phyloP scores from a whole-genome alignment of 2,113 vertebrate species.

The Lepus europaeus region DNA sequence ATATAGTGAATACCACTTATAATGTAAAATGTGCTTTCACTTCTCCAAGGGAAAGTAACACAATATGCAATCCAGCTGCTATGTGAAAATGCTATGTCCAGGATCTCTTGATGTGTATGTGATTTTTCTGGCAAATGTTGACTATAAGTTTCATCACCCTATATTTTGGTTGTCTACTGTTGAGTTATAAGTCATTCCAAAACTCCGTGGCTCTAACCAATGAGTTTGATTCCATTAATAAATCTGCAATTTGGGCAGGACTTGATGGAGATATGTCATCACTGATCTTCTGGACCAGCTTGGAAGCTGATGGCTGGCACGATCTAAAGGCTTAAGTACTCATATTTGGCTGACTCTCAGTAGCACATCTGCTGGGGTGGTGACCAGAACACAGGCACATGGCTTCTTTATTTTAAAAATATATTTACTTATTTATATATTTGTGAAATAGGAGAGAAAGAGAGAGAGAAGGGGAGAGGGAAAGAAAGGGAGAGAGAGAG shows the following conservation, averaged over 20 bases:
- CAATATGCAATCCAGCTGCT: slow-evolving; percentile 36
- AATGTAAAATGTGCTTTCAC: not conserved
- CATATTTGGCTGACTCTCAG: not conserved
- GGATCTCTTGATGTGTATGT: not conserved
- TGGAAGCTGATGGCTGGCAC: not conserved
- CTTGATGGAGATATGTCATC: not conserved
- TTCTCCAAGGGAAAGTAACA: not conserved
- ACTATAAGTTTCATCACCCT: not conserved
- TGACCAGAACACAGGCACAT: not conserved
- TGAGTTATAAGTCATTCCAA: not conserved
- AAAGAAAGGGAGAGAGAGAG: too few relatives aligned
- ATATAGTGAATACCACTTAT: not conserved
- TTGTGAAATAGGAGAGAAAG: too few relatives aligned
- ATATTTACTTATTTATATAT: too few relatives aligned
- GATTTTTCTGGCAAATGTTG: not conserved
- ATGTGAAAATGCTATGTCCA: not conserved
- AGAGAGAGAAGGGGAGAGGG: too few relatives aligned
- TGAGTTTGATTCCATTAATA: not conserved
- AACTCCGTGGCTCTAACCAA: not conserved
- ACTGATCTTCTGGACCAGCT: not conserved
- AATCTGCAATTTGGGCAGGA: not conserved
- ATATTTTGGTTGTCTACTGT: not conserved
- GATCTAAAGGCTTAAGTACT: not conserved
- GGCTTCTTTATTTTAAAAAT: too few relatives aligned
- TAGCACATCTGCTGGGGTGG: not conserved